These are phyloP conservation scores for Pitangus sulphuratus DNA, from an alignment of 2,797 vertebrate genomes.

Conservation along the genomic window DNA sequence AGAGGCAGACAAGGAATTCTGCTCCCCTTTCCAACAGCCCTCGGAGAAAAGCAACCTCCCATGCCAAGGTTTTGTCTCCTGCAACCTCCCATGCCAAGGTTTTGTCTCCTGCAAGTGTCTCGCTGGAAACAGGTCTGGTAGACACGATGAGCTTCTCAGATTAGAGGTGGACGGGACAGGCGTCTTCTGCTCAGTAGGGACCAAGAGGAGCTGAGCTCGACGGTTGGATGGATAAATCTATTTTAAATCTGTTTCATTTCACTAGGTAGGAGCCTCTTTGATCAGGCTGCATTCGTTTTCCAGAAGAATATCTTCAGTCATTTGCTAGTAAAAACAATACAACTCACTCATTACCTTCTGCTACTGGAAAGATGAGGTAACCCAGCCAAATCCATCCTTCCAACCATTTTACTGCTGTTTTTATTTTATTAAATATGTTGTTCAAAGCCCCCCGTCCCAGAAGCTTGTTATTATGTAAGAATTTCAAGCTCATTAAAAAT, in stretches of 20 bases:
- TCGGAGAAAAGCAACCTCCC: conserved; percentile 15
- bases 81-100: conserved; percentile 34
- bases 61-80: conserved; percentile 36
- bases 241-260: neutral
- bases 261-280: neutral
- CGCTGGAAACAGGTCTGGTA: neutral
- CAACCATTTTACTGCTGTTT: neutral
- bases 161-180: neutral
- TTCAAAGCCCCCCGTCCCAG: neutral
- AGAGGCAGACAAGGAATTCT: conserved; percentile 26
- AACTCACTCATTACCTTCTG: neutral
- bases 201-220: neutral
- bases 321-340: neutral
- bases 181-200: neutral
- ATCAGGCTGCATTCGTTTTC: neutral
- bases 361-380: neutral
- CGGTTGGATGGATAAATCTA: neutral
- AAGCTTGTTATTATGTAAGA: neutral
- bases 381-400: accelerated
- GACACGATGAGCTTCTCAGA: conserved; percentile 2
- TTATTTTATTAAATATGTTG: neutral
- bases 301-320: neutral
- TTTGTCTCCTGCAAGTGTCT: conserved; percentile 12
- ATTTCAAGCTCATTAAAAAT: neutral
- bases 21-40: conserved; percentile 49